phyloP scores from a whole-genome alignment of 1,140 invertebrate genomes.

The Tribolium castaneum region DNA sequence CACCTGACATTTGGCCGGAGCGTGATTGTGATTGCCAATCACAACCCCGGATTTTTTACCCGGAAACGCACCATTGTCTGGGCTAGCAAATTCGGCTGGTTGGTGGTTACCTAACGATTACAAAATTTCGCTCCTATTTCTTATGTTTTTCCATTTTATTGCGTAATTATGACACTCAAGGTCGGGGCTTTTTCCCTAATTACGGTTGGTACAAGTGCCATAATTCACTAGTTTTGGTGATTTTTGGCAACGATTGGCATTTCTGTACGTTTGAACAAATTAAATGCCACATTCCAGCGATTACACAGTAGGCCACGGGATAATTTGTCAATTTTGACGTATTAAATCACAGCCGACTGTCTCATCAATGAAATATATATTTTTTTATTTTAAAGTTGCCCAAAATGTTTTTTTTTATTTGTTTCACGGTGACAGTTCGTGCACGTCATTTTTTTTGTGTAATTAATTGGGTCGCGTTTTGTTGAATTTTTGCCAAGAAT shows the following conservation, averaged over 20 bases:
- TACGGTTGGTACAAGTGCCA: background rate
- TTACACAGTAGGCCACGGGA: too few relatives aligned
- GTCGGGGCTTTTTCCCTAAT: background rate
- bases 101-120: background rate
- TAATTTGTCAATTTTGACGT: too few relatives aligned
- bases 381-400: too few relatives aligned
- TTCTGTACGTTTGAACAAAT: too few relatives aligned
- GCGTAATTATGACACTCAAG: background rate
- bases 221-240: background rate
- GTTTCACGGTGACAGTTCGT: background rate
- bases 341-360: too few relatives aligned
- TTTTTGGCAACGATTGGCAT: background rate
- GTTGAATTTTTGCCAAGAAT: background rate
- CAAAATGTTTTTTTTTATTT: too few relatives aligned
- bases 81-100: background rate
- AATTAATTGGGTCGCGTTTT: background rate
- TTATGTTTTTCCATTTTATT: background rate
- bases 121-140: background rate
- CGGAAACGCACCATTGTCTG: background rate
- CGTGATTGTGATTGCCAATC: background rate
- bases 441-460: background rate
- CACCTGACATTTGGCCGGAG: slow-evolving; percentile 22
- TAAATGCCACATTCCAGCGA: too few relatives aligned
- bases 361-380: too few relatives aligned
- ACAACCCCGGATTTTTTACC: background rate